A percentile compares a stretch with the other conserved stretches of the same genome.
phyloP scores from a whole-genome alignment of 2,797 vertebrate genomes.

The Xyrichtys novacula region DNA sequence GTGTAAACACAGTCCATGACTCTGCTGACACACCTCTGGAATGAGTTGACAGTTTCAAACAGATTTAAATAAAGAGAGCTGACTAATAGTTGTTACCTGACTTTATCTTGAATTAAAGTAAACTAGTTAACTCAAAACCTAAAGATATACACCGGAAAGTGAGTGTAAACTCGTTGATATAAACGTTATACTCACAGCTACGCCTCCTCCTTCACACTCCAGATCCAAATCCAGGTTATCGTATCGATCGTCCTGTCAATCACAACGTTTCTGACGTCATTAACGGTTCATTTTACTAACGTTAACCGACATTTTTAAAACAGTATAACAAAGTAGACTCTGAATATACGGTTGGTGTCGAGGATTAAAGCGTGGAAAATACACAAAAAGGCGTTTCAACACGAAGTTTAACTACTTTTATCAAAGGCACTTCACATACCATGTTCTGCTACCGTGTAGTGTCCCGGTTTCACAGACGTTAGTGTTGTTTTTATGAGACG shows the following conservation, averaged over 20 bases:
- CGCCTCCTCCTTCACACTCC: constrained; percentile 66
- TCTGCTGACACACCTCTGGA: no score
- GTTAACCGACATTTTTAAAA: neutral
- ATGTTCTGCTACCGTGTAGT: constrained; percentile 8
- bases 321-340: neutral
- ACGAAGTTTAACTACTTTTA: neutral
- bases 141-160: neutral
- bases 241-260: constrained; percentile 72
- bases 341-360: neutral
- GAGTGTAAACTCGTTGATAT: neutral
- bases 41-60: neutral
- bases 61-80: no score
- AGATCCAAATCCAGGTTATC: constrained; percentile 60
- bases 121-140: neutral
- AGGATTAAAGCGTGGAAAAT: neutral
- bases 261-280: neutral
- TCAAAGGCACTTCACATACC: constrained; percentile 34
- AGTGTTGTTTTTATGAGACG: neutral
- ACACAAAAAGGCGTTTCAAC: neutral
- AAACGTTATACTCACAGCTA: constrained; percentile 53
- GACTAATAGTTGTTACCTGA: no score
- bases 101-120: no score
- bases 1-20: no score
- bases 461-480: neutral
- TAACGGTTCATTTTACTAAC: neutral